phyloP scores from a whole-genome alignment of 2,888 invertebrate species.

The Scaptomyza reducta region DNA sequence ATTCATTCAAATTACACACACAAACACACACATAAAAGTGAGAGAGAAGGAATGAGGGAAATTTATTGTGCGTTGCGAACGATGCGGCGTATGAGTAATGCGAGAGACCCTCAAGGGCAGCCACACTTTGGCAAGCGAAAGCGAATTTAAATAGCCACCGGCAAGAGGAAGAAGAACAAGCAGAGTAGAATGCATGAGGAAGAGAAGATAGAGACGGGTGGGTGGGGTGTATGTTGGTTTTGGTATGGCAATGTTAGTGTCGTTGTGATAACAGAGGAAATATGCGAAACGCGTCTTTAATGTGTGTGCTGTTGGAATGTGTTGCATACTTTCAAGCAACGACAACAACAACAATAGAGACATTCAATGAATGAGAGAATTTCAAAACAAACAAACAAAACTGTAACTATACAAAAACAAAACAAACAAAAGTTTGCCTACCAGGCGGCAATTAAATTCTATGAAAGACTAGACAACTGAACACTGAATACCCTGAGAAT shows the following conservation, averaged over 20 bases:
- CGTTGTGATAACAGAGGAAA: slow-evolving; percentile 46
- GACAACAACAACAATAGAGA: slow-evolving; percentile 13
- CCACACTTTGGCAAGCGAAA: slow-evolving; percentile 56
- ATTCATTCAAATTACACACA: not conserved
- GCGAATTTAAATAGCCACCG: slow-evolving; percentile 63
- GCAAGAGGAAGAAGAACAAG: not conserved
- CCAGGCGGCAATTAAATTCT: no score
- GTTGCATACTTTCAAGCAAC: slow-evolving; percentile 71
- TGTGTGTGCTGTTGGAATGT: slow-evolving; percentile 48
- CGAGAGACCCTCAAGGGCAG: slow-evolving; percentile 57
- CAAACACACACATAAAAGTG: slow-evolving; percentile 14
- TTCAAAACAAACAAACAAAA: slow-evolving; percentile 12
- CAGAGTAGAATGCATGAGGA: no score
- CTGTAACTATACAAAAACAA: not conserved
- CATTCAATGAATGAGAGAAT: slow-evolving; percentile 1
- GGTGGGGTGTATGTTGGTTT: not conserved
- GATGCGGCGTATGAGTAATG: slow-evolving; percentile 64
- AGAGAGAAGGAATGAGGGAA: slow-evolving; percentile 1
- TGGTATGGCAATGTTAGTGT: slow-evolving; percentile 15
- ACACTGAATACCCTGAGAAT: not conserved
- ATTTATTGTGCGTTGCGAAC: slow-evolving; percentile 30
- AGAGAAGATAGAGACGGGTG: not conserved
- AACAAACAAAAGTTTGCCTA: not conserved
- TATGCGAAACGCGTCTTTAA: slow-evolving; percentile 36
- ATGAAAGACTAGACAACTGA: not conserved